phyloP scores from a whole-genome alignment of 2,888 invertebrate genomes.

The Troides aeacus region DNA sequence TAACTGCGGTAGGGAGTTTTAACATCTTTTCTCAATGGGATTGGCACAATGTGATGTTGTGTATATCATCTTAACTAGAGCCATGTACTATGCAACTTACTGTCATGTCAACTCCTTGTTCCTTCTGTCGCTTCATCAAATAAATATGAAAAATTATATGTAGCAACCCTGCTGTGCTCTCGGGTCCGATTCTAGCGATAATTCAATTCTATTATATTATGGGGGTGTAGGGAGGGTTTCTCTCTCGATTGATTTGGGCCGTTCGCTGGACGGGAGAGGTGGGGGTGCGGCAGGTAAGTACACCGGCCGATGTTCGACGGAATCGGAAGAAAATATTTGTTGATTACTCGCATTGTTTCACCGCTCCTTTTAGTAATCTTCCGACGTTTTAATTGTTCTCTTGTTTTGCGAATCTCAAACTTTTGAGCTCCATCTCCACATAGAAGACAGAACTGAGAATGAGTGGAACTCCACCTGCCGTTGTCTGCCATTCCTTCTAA shows the following conservation, averaged over 20 bases:
- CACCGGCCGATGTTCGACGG: constrained; percentile 32
- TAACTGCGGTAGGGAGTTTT: too few relatives aligned
- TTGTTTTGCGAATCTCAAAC: background rate
- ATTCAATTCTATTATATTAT: constrained; percentile 78
- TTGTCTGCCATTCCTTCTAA: too few relatives aligned
- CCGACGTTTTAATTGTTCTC: background rate
- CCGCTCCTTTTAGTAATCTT: background rate
- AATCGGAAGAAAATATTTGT: constrained; percentile 55
- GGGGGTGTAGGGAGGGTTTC: constrained; percentile 45
- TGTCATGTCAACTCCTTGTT: too few relatives aligned
- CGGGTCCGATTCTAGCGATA: constrained; percentile 71
- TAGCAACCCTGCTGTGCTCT: constrained; percentile 39
- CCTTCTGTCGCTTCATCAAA: too few relatives aligned
- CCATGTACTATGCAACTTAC: too few relatives aligned
- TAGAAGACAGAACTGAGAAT: too few relatives aligned
- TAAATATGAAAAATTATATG: constrained; percentile 3
- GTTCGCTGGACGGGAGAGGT: constrained; percentile 40
- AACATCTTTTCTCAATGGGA: too few relatives aligned
- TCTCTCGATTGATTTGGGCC: constrained; percentile 68
- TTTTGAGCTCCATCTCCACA: too few relatives aligned
- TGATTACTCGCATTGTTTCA: constrained; percentile 47
- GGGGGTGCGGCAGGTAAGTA: constrained; percentile 52
- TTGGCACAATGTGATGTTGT: too few relatives aligned
- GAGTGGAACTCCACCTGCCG: too few relatives aligned
- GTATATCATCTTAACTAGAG: too few relatives aligned